A percentile compares a stretch with the other conserved stretches of the same genome.
Evolutionary conservation across 1,140 invertebrate genomes (phyloP).

Genomic region (Bombus consobrinus): DNA sequence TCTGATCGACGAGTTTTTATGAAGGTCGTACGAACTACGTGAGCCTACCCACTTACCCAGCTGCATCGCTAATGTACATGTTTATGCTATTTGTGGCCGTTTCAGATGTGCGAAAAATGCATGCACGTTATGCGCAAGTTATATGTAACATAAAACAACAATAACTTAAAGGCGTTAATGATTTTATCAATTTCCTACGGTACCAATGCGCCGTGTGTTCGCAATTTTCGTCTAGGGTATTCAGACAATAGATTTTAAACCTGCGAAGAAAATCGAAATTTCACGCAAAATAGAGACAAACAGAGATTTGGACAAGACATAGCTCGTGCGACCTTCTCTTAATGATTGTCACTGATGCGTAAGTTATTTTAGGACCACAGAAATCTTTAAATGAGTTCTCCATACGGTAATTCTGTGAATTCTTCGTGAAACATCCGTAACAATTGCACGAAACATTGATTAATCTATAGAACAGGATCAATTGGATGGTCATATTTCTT

Average conservation of each 20-base stretch:
- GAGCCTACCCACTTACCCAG: slow-evolving; percentile 62
- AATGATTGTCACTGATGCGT: slow-evolving; percentile 17
- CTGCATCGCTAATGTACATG: slow-evolving; percentile 51
- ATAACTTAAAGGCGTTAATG: not conserved
- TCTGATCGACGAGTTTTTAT: slow-evolving; percentile 76
- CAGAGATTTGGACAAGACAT: not conserved
- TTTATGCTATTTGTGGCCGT: slow-evolving; percentile 65
- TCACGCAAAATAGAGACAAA: not conserved
- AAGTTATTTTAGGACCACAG: not conserved
- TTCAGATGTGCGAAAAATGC: slow-evolving; percentile 6
- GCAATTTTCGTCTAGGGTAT: not conserved
- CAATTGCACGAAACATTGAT: not conserved
- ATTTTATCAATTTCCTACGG: not conserved
- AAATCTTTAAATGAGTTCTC: not conserved
- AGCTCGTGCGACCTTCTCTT: not conserved
- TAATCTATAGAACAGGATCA: not conserved
- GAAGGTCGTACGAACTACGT: slow-evolving; percentile 72
- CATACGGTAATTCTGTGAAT: not conserved
- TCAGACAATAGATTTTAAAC: not conserved
- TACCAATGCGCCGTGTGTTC: not conserved
- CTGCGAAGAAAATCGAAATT: not conserved
- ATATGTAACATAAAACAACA: not conserved
- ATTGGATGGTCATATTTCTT: not conserved
- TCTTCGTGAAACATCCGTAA: not conserved
- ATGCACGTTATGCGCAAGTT: not conserved